Conservation (phyloP, 2,797 vertebrate species). For the Uromys caudimaculatus region DNA sequence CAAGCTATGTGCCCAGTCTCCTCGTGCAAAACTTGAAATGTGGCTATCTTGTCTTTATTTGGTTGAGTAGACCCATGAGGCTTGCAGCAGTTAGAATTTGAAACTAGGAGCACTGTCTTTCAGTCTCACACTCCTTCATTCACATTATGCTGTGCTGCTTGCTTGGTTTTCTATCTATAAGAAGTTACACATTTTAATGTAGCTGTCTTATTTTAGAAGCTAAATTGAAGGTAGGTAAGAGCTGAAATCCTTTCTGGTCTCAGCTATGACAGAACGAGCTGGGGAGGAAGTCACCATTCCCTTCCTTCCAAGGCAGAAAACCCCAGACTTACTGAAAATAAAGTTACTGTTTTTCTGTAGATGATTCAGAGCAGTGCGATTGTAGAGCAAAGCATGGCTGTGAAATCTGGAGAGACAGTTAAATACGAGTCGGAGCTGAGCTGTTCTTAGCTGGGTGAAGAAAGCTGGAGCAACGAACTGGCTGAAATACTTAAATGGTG, state of each 20-base stretch:
- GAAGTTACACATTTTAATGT: slow-evolving; percentile 50
- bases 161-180: slow-evolving; percentile 30
- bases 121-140: neutral
- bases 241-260: slow-evolving; percentile 10
- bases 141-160: neutral
- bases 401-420: slow-evolving; percentile 17
- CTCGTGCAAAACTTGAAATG: neutral
- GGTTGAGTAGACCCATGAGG: neutral
- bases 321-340: neutral
- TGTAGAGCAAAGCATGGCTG: neutral
- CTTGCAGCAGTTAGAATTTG: neutral
- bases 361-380: neutral
- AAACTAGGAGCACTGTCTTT: neutral
- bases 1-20: neutral
- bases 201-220: slow-evolving; percentile 50
- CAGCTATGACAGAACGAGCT: neutral
- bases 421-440: neutral
- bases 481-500: neutral
- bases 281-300: neutral
- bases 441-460: neutral
- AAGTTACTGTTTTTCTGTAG: neutral
- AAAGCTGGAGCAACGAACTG: neutral
- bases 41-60: neutral
- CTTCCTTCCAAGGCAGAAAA: neutral
- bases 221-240: slow-evolving; percentile 14